Evolutionary conservation across 1,140 invertebrate species (phyloP).

Genomic region (Trichomalopsis sarcophagae): DNA sequence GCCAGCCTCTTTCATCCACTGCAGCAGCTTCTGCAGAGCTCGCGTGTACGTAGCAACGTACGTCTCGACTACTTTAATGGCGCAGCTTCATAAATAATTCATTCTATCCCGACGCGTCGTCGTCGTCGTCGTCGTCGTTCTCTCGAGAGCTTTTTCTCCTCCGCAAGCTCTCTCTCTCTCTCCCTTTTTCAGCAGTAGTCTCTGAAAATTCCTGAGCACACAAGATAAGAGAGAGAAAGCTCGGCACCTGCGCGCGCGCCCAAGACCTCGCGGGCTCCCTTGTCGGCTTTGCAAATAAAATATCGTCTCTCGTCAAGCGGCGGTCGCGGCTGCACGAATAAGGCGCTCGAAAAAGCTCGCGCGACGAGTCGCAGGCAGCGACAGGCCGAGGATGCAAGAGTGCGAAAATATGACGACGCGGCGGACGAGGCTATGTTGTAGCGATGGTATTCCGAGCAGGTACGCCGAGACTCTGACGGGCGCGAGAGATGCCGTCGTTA

Average conservation of each 20-base stretch:
- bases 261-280: constrained; percentile 35
- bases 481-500: constrained; percentile 44
- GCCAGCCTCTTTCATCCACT: background rate
- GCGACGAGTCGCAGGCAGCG: background rate
- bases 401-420: constrained; percentile 63
- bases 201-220: constrained; percentile 63
- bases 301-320: constrained; percentile 59
- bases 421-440: background rate
- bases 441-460: constrained; percentile 63
- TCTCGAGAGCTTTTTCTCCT: constrained; percentile 31
- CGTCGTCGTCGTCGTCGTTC: background rate
- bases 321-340: background rate
- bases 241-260: background rate
- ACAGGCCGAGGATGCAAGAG: background rate
- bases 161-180: constrained; percentile 1
- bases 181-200: constrained; percentile 26
- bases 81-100: constrained; percentile 63
- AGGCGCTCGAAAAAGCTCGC: constrained; percentile 23
- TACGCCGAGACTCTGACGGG: constrained; percentile 59
- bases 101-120: constrained; percentile 50
- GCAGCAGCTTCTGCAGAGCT: background rate
- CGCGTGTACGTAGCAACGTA: background rate
- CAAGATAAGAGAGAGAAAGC: constrained; percentile 62
- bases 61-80: constrained; percentile 29
- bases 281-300: constrained; percentile 65